These are phyloP conservation scores for Pseudois nayaur DNA, from an alignment of 2,113 vertebrate genomes.

Conservation along the genomic window DNA sequence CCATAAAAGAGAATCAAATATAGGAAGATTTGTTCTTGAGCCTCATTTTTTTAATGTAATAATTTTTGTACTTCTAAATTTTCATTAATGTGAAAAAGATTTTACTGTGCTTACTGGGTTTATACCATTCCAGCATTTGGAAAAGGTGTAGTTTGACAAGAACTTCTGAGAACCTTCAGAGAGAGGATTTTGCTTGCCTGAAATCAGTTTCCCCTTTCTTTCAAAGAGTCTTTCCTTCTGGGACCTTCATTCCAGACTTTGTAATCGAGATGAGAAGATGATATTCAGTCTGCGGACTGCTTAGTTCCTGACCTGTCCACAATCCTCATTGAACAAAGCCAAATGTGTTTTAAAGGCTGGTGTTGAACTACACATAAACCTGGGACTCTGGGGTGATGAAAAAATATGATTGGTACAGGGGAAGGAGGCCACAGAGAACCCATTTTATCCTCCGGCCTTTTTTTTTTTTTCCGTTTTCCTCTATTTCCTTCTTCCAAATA, in stretches of 20 bases:
- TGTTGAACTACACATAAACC: background rate
- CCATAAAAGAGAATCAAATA: background rate
- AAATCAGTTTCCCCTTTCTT: background rate
- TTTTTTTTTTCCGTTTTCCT: background rate
- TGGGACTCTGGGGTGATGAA: background rate
- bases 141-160: background rate
- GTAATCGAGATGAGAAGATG: background rate
- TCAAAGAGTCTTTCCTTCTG: background rate
- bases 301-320: background rate
- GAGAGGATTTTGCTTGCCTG: background rate
- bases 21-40: background rate
- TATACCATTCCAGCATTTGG: background rate
- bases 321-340: background rate
- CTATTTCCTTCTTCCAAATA: background rate
- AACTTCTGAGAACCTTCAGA: slow-evolving; percentile 7
- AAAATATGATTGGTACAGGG: background rate
- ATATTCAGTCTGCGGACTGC: background rate
- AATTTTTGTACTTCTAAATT: background rate
- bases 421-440: background rate
- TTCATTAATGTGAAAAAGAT: background rate
- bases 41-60: background rate
- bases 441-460: background rate
- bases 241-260: background rate
- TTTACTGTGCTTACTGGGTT: background rate
- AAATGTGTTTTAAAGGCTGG: background rate